Conservation (phyloP, 2,113 vertebrate species). For the Otolemur garnettii region DNA sequence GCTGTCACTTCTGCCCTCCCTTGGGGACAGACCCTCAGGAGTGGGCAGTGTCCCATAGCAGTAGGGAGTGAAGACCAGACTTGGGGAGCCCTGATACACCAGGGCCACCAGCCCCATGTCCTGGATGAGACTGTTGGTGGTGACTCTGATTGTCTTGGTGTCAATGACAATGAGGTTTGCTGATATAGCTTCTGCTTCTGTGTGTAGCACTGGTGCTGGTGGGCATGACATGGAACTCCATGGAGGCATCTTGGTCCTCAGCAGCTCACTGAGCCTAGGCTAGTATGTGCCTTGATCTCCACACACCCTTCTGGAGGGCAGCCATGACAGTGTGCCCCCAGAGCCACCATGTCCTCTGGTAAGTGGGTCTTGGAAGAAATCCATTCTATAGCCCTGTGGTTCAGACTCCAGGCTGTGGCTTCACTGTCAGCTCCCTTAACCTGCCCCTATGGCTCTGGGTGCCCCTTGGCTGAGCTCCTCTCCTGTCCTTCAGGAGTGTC, state of each 20-base stretch:
- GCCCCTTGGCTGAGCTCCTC: not conserved
- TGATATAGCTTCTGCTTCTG: not conserved
- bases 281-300: not conserved
- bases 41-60: not conserved
- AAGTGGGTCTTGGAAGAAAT: not conserved
- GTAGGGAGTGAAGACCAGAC: not conserved
- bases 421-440: not conserved
- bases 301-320: accelerated
- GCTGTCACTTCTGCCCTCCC: not conserved
- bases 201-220: accelerated
- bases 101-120: not conserved
- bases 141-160: not conserved
- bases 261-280: not conserved
- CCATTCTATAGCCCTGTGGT: no score
- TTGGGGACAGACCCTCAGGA: not conserved
- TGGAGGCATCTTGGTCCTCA: not conserved
- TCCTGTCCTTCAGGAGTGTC: not conserved
- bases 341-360: not conserved
- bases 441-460: accelerated
- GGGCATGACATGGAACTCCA: not conserved
- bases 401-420: not conserved
- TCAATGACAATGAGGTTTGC: not conserved
- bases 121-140: not conserved
- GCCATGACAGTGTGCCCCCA: not conserved
- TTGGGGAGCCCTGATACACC: not conserved